phyloP scores from a whole-genome alignment of 2,888 invertebrate species.

The Plebejus anna region DNA sequence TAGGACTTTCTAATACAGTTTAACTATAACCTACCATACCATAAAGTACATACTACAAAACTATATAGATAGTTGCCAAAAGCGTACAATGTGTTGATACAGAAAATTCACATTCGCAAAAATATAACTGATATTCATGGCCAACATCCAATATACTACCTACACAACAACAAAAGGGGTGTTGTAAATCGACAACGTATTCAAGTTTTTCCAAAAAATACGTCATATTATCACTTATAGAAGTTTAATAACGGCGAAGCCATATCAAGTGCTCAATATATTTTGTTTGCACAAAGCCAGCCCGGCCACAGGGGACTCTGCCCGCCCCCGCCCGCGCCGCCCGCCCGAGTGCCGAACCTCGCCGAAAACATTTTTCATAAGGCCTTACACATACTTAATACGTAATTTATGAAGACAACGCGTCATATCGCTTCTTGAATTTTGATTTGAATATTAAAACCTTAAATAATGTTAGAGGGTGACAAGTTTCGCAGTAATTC shows the following conservation, averaged over 20 bases:
- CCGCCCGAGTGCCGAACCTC: constrained; percentile 44
- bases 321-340: not conserved
- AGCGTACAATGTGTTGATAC: no score
- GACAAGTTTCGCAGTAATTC: constrained; percentile 5
- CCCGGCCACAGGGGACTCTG: constrained; percentile 43
- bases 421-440: constrained; percentile 62
- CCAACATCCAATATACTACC: not conserved
- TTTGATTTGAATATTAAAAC: constrained; percentile 64
- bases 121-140: not conserved
- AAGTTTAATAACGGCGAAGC: constrained; percentile 45
- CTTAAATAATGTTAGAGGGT: constrained; percentile 23
- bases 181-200: not conserved
- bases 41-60: not conserved
- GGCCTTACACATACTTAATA: constrained; percentile 70
- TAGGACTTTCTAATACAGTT: no score
- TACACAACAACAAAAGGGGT: not conserved
- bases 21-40: no score
- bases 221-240: constrained; percentile 19
- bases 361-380: constrained; percentile 74
- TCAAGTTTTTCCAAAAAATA: constrained; percentile 17
- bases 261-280: constrained; percentile 56
- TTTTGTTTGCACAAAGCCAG: constrained; percentile 56
- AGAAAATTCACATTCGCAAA: not conserved
- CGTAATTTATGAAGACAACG: constrained; percentile 75
- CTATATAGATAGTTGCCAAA: not conserved